Evolutionary conservation across 1,140 invertebrate genomes (phyloP).

Genomic region (Pogonus chalceus): DNA sequence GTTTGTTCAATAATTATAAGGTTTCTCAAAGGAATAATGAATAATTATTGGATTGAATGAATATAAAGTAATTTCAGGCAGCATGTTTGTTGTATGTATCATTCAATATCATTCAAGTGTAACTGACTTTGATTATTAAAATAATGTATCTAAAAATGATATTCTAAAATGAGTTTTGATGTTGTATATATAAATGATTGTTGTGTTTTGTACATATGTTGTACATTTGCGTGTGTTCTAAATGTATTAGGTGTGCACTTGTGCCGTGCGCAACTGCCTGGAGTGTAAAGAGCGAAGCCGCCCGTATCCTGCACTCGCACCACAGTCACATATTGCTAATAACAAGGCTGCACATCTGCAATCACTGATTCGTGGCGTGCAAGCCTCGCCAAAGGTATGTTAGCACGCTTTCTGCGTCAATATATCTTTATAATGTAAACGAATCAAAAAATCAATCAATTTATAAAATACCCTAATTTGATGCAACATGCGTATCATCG

Average conservation of each 20-base stretch:
- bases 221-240: constrained; percentile 62
- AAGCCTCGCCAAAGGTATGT: constrained; percentile 75
- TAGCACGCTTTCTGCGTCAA: background rate
- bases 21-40: no score
- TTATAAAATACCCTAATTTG: background rate
- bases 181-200: constrained; percentile 13
- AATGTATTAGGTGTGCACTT: constrained; percentile 80
- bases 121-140: no score
- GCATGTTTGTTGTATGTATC: no score
- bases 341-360: constrained; percentile 64
- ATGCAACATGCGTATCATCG: no score
- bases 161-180: background rate
- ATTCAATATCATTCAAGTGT: no score
- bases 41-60: no score
- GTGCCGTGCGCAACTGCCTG: constrained; percentile 94
- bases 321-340: constrained; percentile 38
- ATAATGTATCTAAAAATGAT: no score
- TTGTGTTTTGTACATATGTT: constrained; percentile 9
- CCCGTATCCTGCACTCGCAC: constrained; percentile 40
- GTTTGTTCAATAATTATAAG: no score
- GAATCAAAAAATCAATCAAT: background rate
- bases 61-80: no score
- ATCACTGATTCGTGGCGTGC: constrained; percentile 75
- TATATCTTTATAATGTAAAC: no score
- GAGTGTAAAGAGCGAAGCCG: constrained; percentile 91